A percentile compares a stretch with the other conserved stretches of the same genome.
Conservation (phyloP, 2,888 invertebrate species). For the Euzophera pinguis region DNA sequence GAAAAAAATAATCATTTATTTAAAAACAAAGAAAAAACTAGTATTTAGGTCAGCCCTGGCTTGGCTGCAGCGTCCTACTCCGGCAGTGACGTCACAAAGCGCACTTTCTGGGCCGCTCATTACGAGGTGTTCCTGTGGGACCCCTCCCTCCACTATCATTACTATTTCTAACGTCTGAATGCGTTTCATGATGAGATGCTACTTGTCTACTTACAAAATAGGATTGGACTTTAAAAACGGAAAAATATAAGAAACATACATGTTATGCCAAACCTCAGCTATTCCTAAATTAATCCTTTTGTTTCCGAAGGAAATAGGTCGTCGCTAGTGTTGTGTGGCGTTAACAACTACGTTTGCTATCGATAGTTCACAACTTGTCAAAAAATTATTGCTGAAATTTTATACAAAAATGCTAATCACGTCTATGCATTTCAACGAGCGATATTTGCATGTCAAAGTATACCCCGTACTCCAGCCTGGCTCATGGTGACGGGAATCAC, state of each 20-base stretch:
- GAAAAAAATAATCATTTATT: no score
- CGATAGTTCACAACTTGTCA: no score
- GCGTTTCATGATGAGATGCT: not conserved
- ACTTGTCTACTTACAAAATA: not conserved
- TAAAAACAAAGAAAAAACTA: no score
- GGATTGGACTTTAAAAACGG: not conserved
- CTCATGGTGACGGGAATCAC: not conserved
- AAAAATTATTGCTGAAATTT: no score
- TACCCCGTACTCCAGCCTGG: not conserved
- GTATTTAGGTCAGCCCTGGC: not conserved
- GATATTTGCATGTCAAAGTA: not conserved
- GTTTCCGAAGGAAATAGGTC: no score
- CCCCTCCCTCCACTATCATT: not conserved
- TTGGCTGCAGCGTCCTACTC: not conserved
- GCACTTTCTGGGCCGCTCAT: slow-evolving; percentile 15
- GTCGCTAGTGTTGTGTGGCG: no score
- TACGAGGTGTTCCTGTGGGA: slow-evolving; percentile 3
- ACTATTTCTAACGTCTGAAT: not conserved
- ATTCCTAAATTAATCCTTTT: no score
- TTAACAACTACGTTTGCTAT: no score
- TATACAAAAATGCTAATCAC: not conserved
- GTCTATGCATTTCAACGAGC: slow-evolving; percentile 10
- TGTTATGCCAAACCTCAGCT: no score
- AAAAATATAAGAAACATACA: no score
- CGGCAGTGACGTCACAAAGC: slow-evolving; percentile 13